These are phyloP conservation scores for Chaenodraco wilsoni DNA, from an alignment of 2,797 vertebrate species.

Conservation along the genomic window DNA sequence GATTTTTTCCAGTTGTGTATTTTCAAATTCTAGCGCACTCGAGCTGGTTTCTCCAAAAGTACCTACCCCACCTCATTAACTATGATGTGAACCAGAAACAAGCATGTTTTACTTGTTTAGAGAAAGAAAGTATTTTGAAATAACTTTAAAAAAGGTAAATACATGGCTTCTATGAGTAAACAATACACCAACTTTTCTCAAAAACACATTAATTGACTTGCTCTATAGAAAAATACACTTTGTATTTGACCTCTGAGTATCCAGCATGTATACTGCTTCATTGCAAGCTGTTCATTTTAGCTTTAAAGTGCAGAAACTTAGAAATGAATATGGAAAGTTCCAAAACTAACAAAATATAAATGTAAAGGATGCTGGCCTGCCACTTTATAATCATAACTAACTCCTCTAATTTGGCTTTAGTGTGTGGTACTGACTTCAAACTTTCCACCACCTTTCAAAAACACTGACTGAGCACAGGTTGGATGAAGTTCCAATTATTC, in stretches of 20 bases:
- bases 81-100: neutral
- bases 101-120: neutral
- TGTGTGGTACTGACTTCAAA: conserved; percentile 56
- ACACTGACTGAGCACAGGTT: conserved; percentile 43
- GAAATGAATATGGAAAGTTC: neutral
- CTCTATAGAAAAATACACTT: neutral
- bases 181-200: neutral
- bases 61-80: neutral
- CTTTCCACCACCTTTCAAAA: conserved; percentile 60
- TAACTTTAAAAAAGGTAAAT: neutral
- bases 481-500: conserved; percentile 56
- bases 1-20: too few relatives aligned
- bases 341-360: neutral
- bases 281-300: neutral
- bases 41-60: too few relatives aligned
- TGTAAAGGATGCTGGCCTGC: neutral
- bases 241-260: neutral
- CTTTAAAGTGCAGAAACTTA: neutral
- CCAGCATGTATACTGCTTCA: neutral
- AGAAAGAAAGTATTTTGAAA: neutral
- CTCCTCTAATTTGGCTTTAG: conserved; percentile 5
- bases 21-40: too few relatives aligned
- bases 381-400: conserved; percentile 13
- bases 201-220: neutral
- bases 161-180: neutral